Base-by-base conservation (phyloP, 2,888 invertebrate genomes). In the Scelioninae gen. 2 region DNA sequence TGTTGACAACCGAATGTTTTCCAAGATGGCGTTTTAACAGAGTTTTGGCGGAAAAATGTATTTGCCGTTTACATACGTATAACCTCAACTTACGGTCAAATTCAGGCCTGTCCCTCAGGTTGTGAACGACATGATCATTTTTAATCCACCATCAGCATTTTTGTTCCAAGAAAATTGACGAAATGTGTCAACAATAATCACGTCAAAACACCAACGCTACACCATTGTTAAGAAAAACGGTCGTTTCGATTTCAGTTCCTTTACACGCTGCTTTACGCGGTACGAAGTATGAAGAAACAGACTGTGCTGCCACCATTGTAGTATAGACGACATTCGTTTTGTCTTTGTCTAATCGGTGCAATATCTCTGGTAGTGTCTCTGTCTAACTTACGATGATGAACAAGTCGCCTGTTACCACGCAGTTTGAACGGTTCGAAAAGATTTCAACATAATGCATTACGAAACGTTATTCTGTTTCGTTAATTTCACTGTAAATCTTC, bases 11-110 rank as follows among this genome's bases (percentile, higher is more conserved):
- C 77, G 75, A 76, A 70, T 64, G 70, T 64, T 78, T 78, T 77
- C 78, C 79, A 84, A 84, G 83, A 84, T 84, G 84, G 84, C 84
- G 84, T 82, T 81, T 77, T 75, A 78, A 65, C 73, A 71, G 68
- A 80, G 78, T 84, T 84, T 84, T 84, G 84, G 84, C 84, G 84
- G 83, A 69, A 52, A 16, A 39, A 53, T 22, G 50, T 39, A 45
- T 46, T 50, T 7, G 41, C 1, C 22, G 28, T 63, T 50, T 22
- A 41, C 11, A 46, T 25, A 25, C 43, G 2, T 11, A 4, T 5
- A 33, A 43, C 16, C 74, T 79, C 70, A 77, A 75, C 77, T 73
- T 35, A 15, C 39, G 53, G 57, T 63, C 10, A 22, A 71, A 52
- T 46, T 68, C 9, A 69, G 68, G 55, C 41, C 22, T 58, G 22